Conservation (phyloP, 2,113 vertebrate genomes). For the Scomber colias region DNA sequence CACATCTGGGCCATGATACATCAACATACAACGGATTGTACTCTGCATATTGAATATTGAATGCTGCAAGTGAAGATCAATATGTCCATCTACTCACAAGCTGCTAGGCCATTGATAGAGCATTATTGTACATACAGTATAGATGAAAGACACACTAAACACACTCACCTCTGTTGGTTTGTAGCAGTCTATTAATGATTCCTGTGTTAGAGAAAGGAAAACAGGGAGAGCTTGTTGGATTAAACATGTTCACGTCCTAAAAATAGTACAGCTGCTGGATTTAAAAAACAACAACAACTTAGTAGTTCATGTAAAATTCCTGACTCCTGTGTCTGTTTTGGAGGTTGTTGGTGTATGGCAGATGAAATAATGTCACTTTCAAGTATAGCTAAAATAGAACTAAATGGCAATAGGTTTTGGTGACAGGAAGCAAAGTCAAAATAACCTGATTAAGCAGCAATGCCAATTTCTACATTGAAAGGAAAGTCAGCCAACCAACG, state of each 20-base stretch:
- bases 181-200: slow-evolving; percentile 95
- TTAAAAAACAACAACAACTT: too few relatives aligned
- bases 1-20: slow-evolving; percentile 21
- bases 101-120: slow-evolving; percentile 2
- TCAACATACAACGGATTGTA: slow-evolving; percentile 6
- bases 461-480: too few relatives aligned
- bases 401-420: too few relatives aligned
- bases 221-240: slow-evolving; percentile 4
- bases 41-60: slow-evolving; percentile 11
- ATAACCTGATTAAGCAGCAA: too few relatives aligned
- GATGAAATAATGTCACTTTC: too few relatives aligned
- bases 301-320: too few relatives aligned
- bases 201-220: slow-evolving; percentile 75
- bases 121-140: background rate
- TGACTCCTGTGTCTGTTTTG: too few relatives aligned
- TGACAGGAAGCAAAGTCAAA: too few relatives aligned
- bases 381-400: too few relatives aligned
- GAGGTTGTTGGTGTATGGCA: too few relatives aligned
- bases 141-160: slow-evolving; percentile 1
- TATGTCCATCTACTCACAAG: slow-evolving; percentile 20
- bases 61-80: slow-evolving; percentile 2
- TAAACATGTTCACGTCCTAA: background rate
- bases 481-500: too few relatives aligned
- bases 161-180: slow-evolving; percentile 95
- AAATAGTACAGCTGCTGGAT: background rate